Evolutionary conservation across 2,113 vertebrate species (phyloP), one percentile per base, ranked within the genome.

Genomic region (Chauna torquata): DNA sequence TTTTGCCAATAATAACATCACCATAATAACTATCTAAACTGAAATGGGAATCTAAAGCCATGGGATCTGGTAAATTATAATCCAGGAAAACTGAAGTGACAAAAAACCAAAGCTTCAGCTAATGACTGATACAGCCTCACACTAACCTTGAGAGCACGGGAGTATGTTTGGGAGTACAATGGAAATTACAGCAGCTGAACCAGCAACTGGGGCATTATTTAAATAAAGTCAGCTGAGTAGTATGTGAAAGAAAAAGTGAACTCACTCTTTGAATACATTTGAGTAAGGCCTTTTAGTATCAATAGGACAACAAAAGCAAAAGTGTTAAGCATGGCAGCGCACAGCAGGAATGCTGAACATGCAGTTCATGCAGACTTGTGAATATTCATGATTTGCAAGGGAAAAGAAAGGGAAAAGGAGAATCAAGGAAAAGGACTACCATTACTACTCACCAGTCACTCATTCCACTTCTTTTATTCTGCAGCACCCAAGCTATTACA

Each of bases 241-340:
- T 83, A 82, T 83, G 66, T 96, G 79, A 82, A 93, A 66, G 70
- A 89, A 89, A 87, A 69, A 86, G 65, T 64, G 93, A 90, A 96
- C 80, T 87, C 82, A 87, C 34, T 38, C 70, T 94, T 70, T 72
- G 74, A 94, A 87, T 92, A 87, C 90, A 95, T 70, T 65, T 32
- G 9, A 58, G 27, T 27, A 81, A 64, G 42, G 42, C 74, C 79
- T 80, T 95, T 66, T 96, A 76, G 76, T 96, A 96, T 57, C 23
- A 9, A 30, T 42, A 81, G 44, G 38, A 70, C 17, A 75, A 91
- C 54, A 90, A 88, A 81, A 96, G 72, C 78, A 95, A 95, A 94
- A 88, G 90, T 94, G 93, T 95, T 95, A 91, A 82, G 66, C 68
- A 86, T 64, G 77, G 74, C 69, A 80, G 81, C 11, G 16, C 23